Evolutionary conservation across 2,797 vertebrate genomes (phyloP), one percentile per base, ranked within the genome.

Genomic region (Varecia variegata): DNA sequence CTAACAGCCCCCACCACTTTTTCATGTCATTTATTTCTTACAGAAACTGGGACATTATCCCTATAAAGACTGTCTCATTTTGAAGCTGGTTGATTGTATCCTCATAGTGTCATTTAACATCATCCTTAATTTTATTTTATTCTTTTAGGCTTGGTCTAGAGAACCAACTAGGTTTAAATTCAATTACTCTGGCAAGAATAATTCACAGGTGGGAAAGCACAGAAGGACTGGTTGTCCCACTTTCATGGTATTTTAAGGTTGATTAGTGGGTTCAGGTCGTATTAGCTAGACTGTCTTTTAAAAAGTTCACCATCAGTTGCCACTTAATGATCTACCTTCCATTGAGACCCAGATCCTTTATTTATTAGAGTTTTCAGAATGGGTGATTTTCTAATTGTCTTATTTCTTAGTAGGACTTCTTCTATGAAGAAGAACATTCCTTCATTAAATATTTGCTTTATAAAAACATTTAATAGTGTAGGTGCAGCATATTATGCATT

Each of bases 181-280:
- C n/a, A 93, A 12, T 94, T 80, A 80, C 54, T 88, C 93, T 52
- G 65, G 35, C n/a, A 92, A 95, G 47, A 96, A 87, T 84, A 89
- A 71, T 84, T 97, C 83, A 89, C 18, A 84, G 40, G 27, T 67
- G 40, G 20, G 68, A 40, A 94, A 80, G 38, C n/a, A 90, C 21
- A 74, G 76, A 77, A 68, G 8, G 27, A 52, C 20, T 83, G 18
- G 2, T 71, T 35, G 45, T 86, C 88, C 38, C 1, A 76, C 30
- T 67, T 62, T 91, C 14, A n/a, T 56, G 1, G 15, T 65, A 79
- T 79, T 94, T 95, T 95, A 43, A 88, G 58, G n/a, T 60, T 76
- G 83, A 67, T 74, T 84, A 84, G 21, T 60, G 35, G 35, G 47
- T 94, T 92, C n/a, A 79, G n/a, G 13, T 43, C 21, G 23, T 88